phyloP scores from a whole-genome alignment of 2,888 invertebrate species.

The Phasia obesa region DNA sequence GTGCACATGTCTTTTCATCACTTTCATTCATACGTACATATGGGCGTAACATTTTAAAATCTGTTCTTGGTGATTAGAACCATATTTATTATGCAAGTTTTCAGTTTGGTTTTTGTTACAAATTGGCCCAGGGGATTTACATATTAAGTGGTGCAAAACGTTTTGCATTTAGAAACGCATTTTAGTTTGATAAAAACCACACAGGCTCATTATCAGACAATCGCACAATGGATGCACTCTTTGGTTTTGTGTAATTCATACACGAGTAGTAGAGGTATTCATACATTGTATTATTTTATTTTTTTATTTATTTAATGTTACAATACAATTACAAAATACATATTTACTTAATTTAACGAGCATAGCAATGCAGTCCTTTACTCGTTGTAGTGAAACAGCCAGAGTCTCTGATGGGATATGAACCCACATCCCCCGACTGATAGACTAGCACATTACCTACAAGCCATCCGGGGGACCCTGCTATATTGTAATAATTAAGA shows the following conservation, averaged over 20 bases:
- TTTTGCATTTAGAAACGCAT: slow-evolving; percentile 43
- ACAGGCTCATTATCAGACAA: slow-evolving; percentile 29
- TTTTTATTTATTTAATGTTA: too few species aligned
- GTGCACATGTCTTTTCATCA: not conserved
- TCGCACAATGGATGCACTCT: slow-evolving; percentile 1
- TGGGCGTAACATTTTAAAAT: slow-evolving; percentile 48
- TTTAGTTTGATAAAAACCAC: slow-evolving; percentile 44
- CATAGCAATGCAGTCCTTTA: too few species aligned
- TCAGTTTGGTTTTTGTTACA: slow-evolving; percentile 27
- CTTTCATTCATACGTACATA: not conserved
- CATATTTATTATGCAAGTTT: slow-evolving; percentile 42
- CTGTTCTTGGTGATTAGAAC: slow-evolving; percentile 39
- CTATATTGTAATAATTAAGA: too few species aligned
- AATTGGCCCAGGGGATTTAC: slow-evolving; percentile 39
- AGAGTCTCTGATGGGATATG: too few species aligned
- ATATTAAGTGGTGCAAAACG: slow-evolving; percentile 27
- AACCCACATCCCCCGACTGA: too few species aligned
- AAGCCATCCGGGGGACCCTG: too few species aligned
- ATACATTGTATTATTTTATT: too few species aligned
- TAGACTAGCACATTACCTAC: too few species aligned
- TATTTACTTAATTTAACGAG: too few species aligned
- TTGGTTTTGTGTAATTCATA: too few species aligned
- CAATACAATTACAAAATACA: too few species aligned
- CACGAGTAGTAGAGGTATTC: not conserved
- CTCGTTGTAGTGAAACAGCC: too few species aligned